These are phyloP conservation scores for Archips xylosteana DNA, from an alignment of 2,888 invertebrate genomes.

Conservation along the genomic window DNA sequence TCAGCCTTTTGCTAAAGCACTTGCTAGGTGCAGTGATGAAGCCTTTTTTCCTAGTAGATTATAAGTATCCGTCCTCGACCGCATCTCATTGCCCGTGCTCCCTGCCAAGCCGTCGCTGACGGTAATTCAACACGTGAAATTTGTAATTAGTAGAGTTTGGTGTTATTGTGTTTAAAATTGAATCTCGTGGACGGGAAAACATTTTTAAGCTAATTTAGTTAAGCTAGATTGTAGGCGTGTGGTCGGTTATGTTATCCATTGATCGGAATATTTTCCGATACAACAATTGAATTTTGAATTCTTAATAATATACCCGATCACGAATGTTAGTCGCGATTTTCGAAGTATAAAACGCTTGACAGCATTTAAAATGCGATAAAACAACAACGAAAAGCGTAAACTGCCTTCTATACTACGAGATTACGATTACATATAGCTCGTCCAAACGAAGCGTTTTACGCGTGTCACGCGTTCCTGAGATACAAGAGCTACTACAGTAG, in stretches of 20 bases:
- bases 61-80: too few species aligned
- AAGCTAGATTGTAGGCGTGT: conserved; percentile 17
- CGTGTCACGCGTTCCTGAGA: too few species aligned
- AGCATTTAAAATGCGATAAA: neutral
- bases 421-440: neutral
- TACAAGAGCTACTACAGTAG: too few species aligned
- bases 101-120: too few species aligned
- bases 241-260: conserved; percentile 4
- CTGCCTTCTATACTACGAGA: neutral
- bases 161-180: neutral
- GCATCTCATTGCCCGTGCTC: too few species aligned
- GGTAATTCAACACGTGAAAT: neutral
- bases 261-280: neutral
- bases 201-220: conserved; percentile 8
- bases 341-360: neutral
- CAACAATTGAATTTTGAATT: neutral
- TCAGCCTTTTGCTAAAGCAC: too few species aligned
- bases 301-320: neutral
- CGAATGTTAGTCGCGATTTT: neutral
- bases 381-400: neutral
- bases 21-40: too few species aligned
- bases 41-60: too few species aligned
- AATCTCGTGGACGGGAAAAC: neutral
- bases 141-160: neutral
- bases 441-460: too few species aligned